Evolutionary conservation across 2,888 invertebrate genomes (phyloP), one percentile per base, ranked within the genome.

Genomic region (Trissolcus japonicus): DNA sequence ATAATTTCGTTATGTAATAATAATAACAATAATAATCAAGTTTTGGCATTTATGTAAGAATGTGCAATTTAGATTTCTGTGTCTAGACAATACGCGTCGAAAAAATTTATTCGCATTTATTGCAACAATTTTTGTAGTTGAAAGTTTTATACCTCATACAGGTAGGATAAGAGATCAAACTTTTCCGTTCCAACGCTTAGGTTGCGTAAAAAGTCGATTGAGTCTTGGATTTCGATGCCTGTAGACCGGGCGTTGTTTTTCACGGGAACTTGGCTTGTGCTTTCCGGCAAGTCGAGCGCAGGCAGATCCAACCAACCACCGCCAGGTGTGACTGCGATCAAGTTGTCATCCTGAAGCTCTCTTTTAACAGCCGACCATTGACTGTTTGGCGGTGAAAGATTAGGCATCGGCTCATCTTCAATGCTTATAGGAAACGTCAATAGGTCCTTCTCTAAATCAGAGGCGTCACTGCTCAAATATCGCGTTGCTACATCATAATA

Each of bases 111-210:
- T 21, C 21, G 21, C 21, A 21, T 2, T 4, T 2, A 25, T 25
- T 25, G 25, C 1, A 41, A 41, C 1, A 19, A 19, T 19, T 41
- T 9, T 51, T 6, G 13, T 25, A 53, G 21, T 53, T 21, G 9
- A 14, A n/a, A 55, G 29, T 35, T 35, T 16, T 29, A 85, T 81
- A 89, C 89, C 75, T 89, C 88, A 61, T 85, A 86, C 54, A 89
- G 84, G 75, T 89, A 89, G 11, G 89, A 88, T 61, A 89, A 78
- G 59, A 89, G 78, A 80, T 89, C 88, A 61, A 89, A 89, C n/a
- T 82, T 72, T 41, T 85, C 83, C 16, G 82, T 84, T 11, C 80
- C 82, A 9, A 82, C 81, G 51, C 83, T 84, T 19, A 87, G 79
- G 7, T 83, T 81, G 29, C 79, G 82, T 29, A 88, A 79, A 17